phyloP scores from a whole-genome alignment of 2,888 invertebrate species.

The Eilema sororculum region DNA sequence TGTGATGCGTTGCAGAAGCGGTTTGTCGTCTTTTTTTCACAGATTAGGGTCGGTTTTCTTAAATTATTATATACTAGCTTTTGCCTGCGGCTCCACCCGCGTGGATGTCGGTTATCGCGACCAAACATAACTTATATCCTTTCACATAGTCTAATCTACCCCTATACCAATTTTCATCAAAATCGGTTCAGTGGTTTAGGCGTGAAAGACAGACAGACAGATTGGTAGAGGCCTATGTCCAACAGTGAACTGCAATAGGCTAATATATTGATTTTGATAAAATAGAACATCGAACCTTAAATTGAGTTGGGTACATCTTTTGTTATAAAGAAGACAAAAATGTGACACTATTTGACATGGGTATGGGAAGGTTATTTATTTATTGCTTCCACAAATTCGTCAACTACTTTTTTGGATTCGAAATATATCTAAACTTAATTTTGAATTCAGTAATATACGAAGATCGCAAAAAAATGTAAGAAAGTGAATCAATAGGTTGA shows the following conservation, averaged over 20 bases:
- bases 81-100: too few species aligned
- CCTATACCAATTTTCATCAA: too few species aligned
- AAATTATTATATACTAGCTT: background rate
- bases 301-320: too few species aligned
- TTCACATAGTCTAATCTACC: too few species aligned
- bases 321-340: background rate
- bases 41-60: background rate
- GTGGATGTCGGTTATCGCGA: too few species aligned
- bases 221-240: too few species aligned
- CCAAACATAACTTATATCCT: too few species aligned
- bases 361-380: background rate
- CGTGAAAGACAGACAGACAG: too few species aligned
- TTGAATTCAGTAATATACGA: background rate
- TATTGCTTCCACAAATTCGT: background rate
- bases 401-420: background rate
- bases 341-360: background rate
- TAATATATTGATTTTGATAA: too few species aligned
- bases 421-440: background rate
- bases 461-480: background rate
- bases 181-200: too few species aligned
- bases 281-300: too few species aligned
- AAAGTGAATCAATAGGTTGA: background rate
- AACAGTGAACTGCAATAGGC: too few species aligned
- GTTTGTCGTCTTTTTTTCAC: background rate
- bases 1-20: slow-evolving; percentile 11